These are phyloP conservation scores for Mus caroli DNA, from an alignment of 2,797 vertebrate species.

Conservation along the genomic window DNA sequence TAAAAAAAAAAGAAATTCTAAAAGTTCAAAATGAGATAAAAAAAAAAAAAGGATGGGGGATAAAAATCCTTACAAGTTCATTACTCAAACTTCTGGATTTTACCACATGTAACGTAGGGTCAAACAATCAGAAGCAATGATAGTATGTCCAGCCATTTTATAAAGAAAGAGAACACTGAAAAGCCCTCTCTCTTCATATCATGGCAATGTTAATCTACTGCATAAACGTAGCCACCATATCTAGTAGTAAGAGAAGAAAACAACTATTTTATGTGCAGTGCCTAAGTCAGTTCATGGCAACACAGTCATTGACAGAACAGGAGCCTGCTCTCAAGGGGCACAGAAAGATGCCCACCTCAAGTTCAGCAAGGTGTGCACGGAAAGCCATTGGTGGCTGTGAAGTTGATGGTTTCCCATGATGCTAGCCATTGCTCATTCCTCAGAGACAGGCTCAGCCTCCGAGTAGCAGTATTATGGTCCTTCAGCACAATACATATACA, in stretches of 20 bases:
- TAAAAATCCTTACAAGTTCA: not conserved
- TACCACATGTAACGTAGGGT: not conserved
- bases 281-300: not conserved
- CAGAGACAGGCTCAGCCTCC: not conserved
- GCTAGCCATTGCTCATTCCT: not conserved
- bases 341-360: not conserved
- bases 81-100: not conserved
- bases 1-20: too few species aligned
- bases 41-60: not conserved
- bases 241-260: constrained; percentile 82
- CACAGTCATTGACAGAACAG: not conserved
- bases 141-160: constrained; percentile 86
- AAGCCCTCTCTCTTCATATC: constrained; percentile 87
- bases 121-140: accelerated
- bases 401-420: not conserved
- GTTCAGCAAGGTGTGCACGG: not conserved
- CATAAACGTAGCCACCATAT: constrained; percentile 95
- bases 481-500: not conserved
- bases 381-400: not conserved
- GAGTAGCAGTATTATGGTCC: not conserved
- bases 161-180: constrained; percentile 85
- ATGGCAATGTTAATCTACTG: constrained; percentile 90
- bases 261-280: not conserved
- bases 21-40: too few species aligned
- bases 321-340: not conserved